Percentiles rank a stretch among this genome's conserved stretches.
These are phyloP conservation scores for Microtus richardsoni DNA, from an alignment of 2,113 vertebrate genomes.

Conservation along the genomic window DNA sequence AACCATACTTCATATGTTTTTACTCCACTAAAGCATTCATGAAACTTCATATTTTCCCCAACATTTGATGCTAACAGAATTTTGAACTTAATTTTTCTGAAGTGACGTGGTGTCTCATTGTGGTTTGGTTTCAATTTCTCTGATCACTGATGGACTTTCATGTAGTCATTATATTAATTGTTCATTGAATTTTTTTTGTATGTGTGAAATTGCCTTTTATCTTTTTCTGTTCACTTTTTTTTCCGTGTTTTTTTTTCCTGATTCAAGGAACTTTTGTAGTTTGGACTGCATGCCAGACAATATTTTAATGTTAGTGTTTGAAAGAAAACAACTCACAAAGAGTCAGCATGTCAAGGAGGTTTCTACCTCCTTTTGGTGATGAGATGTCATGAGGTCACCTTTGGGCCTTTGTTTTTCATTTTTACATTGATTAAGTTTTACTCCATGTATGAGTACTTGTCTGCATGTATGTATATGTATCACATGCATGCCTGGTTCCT, in stretches of 20 bases:
- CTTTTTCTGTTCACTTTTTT: background rate
- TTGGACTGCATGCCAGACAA: background rate
- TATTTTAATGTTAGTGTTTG: background rate
- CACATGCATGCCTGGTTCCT: background rate
- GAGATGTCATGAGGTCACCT: background rate
- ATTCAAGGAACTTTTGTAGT: background rate
- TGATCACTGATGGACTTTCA: constrained; percentile 2
- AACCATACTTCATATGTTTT: background rate
- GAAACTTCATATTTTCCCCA: background rate
- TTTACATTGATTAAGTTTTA: background rate
- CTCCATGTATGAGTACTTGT: background rate
- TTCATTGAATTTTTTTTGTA: constrained; percentile 4
- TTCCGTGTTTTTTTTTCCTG: background rate
- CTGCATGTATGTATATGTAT: background rate
- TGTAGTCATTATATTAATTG: constrained; percentile 1
- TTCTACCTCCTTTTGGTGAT: background rate
- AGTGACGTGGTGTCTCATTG: background rate
- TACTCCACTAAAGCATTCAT: background rate
- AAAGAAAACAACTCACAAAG: background rate
- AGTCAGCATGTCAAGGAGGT: background rate
- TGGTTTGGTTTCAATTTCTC: background rate
- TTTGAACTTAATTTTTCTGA: background rate
- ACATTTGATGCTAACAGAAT: background rate
- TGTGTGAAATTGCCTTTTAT: background rate
- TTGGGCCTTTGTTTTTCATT: background rate